Percentiles rank a stretch among this genome's conserved stretches.
Evolutionary conservation across 2,797 vertebrate species (phyloP).

Genomic region (Meda fulgida): DNA sequence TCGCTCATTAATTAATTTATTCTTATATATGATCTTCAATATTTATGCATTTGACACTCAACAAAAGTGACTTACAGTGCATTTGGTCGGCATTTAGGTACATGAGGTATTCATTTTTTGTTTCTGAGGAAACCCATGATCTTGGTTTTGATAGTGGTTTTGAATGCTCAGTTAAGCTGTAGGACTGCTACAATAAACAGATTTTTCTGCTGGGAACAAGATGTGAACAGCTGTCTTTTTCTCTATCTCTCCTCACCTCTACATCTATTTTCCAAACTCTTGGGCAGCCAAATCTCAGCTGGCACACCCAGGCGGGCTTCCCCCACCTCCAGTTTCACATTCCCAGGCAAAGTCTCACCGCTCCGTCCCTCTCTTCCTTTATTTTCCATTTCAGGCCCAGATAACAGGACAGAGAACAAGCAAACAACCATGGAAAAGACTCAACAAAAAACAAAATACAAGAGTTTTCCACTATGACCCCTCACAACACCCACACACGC

Average conservation of each 20-base stretch:
- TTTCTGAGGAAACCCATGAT: background rate
- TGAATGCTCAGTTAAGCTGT: conserved; percentile 5
- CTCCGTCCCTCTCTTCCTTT: background rate
- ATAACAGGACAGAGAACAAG: conserved; percentile 25
- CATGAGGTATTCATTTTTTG: background rate
- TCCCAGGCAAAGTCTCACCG: conserved; percentile 30
- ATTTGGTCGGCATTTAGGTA: background rate
- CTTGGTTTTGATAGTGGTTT: no score
- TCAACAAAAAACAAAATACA: conserved; percentile 6
- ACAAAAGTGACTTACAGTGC: background rate
- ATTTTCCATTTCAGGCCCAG: conserved; percentile 31
- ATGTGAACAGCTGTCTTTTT: conserved; percentile 27
- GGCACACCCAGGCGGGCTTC: conserved; percentile 44
- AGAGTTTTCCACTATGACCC: background rate
- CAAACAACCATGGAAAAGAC: conserved; percentile 37
- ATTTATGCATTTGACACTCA: background rate
- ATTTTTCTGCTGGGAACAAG: conserved; percentile 8
- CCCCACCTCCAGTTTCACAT: conserved; percentile 35
- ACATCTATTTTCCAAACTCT: conserved; percentile 39
- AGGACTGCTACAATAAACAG: background rate
- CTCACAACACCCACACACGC: conserved; percentile 17
- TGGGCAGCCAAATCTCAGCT: conserved; percentile 33
- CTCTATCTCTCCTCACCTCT: background rate
- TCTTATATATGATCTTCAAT: background rate
- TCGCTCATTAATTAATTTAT: background rate